Percentiles rank a stretch among this genome's conserved stretches.
These are phyloP conservation scores for Pseudococcus longispinus DNA, from an alignment of 2,888 invertebrate genomes.

Conservation along the genomic window DNA sequence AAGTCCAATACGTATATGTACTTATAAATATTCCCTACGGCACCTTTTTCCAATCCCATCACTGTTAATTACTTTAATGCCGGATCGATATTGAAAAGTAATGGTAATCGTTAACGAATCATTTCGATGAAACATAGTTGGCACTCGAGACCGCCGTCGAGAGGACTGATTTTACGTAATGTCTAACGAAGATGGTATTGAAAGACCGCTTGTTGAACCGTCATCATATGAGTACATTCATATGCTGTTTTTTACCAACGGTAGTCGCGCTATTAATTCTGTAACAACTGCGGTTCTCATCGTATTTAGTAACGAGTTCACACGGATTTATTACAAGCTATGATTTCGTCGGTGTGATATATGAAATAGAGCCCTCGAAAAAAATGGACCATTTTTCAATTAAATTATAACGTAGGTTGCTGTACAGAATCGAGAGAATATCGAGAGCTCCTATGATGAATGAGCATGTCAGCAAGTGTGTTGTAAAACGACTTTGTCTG, in stretches of 20 bases:
- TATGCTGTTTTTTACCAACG: neutral
- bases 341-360: neutral
- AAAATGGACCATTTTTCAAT: neutral
- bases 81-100: neutral
- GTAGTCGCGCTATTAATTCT: neutral
- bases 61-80: neutral
- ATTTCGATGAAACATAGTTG: neutral
- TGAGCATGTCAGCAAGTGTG: neutral
- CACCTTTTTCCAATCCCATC: neutral
- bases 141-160: neutral
- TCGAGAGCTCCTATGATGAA: no score
- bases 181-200: neutral
- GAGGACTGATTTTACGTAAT: neutral
- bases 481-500: neutral
- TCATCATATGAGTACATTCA: neutral
- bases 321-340: neutral
- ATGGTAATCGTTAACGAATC: neutral
- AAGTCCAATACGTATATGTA: neutral
- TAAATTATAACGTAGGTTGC: no score
- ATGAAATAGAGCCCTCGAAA: neutral
- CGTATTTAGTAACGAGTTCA: neutral
- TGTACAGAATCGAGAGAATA: no score
- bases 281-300: neutral
- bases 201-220: neutral
- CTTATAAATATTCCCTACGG: neutral